Evolutionary conservation across 2,888 invertebrate genomes (phyloP), one percentile per base, ranked within the genome.

Genomic region (Patella pellucida): DNA sequence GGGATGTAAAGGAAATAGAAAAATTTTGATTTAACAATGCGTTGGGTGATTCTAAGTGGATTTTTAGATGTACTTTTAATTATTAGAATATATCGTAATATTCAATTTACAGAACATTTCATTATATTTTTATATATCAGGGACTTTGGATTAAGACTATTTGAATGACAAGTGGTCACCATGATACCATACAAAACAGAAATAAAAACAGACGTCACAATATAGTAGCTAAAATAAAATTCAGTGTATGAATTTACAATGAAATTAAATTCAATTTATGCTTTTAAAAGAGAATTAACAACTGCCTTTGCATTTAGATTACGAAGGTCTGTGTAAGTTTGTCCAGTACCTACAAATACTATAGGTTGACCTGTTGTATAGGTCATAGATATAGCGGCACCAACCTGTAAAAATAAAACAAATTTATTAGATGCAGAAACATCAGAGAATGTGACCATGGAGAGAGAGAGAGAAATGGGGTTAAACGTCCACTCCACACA

Each of bases 331-430:
- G 97, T 96, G 91, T 99, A 99, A 0, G 99, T 99, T 92, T 99
- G 99, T 2, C 99, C 99, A 3, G 98, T 99, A 62, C 99, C 99
- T 19, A 99, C 99, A 91, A 98, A 98, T 69, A 98, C 97, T 74
- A 99, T 99, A 0, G 99, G 99, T 91, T 99, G 99, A 0, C 99
- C 99, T 0, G 99, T 99, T 80, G 99, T 98, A 91, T 99, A 99
- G 0, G 99, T 98, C 99, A 99, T 99, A 19, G 99, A 99, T 85
- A 99, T 98, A 23, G 99, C 99, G 68, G 99, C 99, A 14, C 99
- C 99, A 41, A 99, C 92, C 92, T 92, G 79, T 23, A 82, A 82
- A 56, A 51, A 62, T 54, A 68, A 0, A 67, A 15, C 19, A 9
- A 5, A 52, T 51, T 3, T 11, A n/a, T 11, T 54, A 41, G 16